Conservation (phyloP, 35 echinoderm and acorn worm species). For the Anneissia japonica region DNA sequence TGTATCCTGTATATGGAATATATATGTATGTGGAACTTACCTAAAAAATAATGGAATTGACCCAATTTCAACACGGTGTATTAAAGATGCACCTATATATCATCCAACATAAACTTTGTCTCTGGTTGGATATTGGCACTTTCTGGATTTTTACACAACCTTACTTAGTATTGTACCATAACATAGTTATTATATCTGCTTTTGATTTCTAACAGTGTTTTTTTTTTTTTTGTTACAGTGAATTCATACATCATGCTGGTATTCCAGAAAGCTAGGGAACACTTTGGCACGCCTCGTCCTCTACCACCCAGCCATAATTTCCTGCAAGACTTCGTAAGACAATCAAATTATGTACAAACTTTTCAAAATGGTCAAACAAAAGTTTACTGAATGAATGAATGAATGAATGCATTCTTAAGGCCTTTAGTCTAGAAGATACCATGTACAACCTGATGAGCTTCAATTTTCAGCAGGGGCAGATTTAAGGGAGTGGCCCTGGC, state of each 20-base stretch:
- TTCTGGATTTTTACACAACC: too few relatives aligned
- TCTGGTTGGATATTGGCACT: too few relatives aligned
- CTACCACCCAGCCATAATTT: neutral
- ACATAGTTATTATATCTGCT: too few relatives aligned
- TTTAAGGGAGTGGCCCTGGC: neutral
- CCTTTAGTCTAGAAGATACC: neutral
- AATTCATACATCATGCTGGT: slow-evolving; percentile 55
- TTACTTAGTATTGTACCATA: too few relatives aligned
- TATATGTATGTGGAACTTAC: too few relatives aligned
- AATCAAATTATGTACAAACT: neutral
- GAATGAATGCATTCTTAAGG: neutral
- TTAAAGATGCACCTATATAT: too few relatives aligned
- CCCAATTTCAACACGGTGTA: too few relatives aligned
- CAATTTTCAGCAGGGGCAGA: neutral
- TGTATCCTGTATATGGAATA: too few relatives aligned
- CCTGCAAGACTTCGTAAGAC: slow-evolving; percentile 19
- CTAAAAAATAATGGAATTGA: too few relatives aligned
- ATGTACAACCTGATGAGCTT: too few relatives aligned
- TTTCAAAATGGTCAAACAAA: neutral
- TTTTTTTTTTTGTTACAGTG: slow-evolving; percentile 36
- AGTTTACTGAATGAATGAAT: neutral
- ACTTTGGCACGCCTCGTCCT: slow-evolving; percentile 38
- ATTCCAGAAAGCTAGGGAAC: slow-evolving; percentile 46
- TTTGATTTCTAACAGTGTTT: too few relatives aligned
- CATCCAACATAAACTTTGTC: too few relatives aligned